Base-by-base conservation (phyloP, 2,888 invertebrate genomes). In the Deroplatys truncata region DNA sequence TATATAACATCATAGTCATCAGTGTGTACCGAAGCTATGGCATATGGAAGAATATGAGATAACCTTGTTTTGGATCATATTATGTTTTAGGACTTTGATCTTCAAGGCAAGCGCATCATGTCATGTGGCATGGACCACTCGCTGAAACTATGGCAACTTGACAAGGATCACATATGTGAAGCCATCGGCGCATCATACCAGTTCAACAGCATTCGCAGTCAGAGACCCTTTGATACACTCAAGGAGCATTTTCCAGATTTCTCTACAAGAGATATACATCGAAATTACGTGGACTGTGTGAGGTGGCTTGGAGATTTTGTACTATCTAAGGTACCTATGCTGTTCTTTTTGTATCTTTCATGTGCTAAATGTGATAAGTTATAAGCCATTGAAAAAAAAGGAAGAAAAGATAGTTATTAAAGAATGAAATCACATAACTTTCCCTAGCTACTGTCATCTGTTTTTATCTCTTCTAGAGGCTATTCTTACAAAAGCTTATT, bases 101-200 rank as follows among this genome's bases (percentile, higher is more conserved):
- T 95, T 93, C 95, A 96, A 92, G 99, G 96, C 84, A 95, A 97
- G 91, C 95, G 97, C 84, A 98, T 99, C 86, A 98, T 99, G 95
- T 99, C 99, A 0, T 98, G 99, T 92, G 99, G 99, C 0, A 99
- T 99, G 99, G 99, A 99, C 93, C 99, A 99, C 93, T 98, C 98
- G 0, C 94, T 99, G 9, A 99, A 99, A 93, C 94, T 99, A 16
- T 99, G 99, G 99, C 95, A 96, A 25, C 93, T 99, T 0, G 97
- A 98, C 92, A 98, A 97, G 91, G 96, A 97, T 0, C 96, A 96
- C 10, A 97, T 99, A 94, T 95, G 96, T 91, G 96, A 97, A 91
- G 98, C 98, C 0, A 97, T 99, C 89, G 96, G 96, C 91, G 96
- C 96, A 90, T 99, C 98, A 15, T 98, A 98, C 92, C 95, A 94